Evolutionary conservation across 2,113 vertebrate species (phyloP), one percentile per base, ranked within the genome.

Genomic region (Spheniscus mendiculus): DNA sequence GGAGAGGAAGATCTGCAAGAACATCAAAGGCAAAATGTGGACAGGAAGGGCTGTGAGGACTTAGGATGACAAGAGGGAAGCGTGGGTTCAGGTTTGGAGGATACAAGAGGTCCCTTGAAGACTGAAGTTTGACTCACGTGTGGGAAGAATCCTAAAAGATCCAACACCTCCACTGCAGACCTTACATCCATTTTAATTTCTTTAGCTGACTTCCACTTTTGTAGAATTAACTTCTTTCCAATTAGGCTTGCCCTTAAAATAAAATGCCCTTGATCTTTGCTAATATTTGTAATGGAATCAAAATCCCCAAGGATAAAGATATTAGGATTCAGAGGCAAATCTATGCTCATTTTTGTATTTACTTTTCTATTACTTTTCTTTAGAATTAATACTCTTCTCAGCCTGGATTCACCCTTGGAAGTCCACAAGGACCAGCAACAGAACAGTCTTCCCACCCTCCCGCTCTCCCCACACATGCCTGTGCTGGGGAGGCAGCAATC

Each of bases 281-380:
- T 97, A 95, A 90, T 97, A 95, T 91, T 95, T 96, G 59, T 93
- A 95, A 97, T 95, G 47, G 71, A 98, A 94, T 88, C 55, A 90
- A 96, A 95, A 95, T 94, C 94, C 50, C 90, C 44, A 86, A 90
- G 78, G 87, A 95, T 82, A 94, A 88, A 94, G 84, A 70, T 55
- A 84, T 58, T 52, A 91, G 45, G 69, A 95, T 94, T 95, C 71
- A 82, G 65, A 94, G 22, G 22, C 49, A 95, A 92, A 36, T 40
- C 63, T 92, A 61, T 71, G 34, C 4, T 94, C 25, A 87, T 66
- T 81, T 97, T 95, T 86, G 2, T 94, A 97, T 95, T 96, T 97
- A 82, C 29, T 79, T 92, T 96, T 62, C 71, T 91, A 78, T 93
- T 84, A 84, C 34, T 91, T 86, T 94, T 93, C 90, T 66, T 89